Conservation (phyloP, 2,888 invertebrate genomes). For the Cenopis cana region DNA sequence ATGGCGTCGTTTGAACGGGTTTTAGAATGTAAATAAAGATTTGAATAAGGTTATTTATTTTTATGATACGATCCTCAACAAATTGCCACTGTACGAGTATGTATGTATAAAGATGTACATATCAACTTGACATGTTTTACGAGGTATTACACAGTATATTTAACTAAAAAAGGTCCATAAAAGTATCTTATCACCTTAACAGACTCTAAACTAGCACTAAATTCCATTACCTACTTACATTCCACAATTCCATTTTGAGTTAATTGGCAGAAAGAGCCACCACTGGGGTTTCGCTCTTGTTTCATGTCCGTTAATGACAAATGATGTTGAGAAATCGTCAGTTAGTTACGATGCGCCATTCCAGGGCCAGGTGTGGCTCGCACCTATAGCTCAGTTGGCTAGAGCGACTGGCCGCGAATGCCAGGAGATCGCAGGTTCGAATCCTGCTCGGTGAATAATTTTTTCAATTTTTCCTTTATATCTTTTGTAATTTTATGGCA, state of each 20-base stretch:
- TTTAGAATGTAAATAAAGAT: conserved; percentile 46
- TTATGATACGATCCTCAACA: conserved; percentile 30
- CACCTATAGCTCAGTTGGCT: too few relatives aligned
- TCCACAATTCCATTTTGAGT: background rate
- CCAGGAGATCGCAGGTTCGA: too few relatives aligned
- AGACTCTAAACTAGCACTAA: background rate
- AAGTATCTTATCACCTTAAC: background rate
- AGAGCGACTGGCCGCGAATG: too few relatives aligned
- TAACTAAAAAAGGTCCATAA: background rate
- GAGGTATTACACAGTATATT: too few relatives aligned
- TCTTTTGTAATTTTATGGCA: too few relatives aligned
- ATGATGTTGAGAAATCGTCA: too few relatives aligned
- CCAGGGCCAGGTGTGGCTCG: too few relatives aligned
- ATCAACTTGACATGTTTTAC: background rate
- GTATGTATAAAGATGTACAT: background rate
- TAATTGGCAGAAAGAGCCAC: background rate
- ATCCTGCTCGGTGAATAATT: too few relatives aligned
- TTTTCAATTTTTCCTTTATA: too few relatives aligned
- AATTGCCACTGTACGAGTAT: too few relatives aligned
- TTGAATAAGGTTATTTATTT: conserved; percentile 48
- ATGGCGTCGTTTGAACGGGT: conserved; percentile 39
- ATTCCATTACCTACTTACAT: too few relatives aligned
- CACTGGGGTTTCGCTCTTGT: background rate
- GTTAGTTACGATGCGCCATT: too few relatives aligned
- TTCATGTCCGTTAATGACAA: background rate